A percentile compares a stretch with the other conserved stretches of the same genome.
Evolutionary conservation across 2,888 invertebrate species (phyloP).

Genomic region (Hirtodrosophila alboralis): DNA sequence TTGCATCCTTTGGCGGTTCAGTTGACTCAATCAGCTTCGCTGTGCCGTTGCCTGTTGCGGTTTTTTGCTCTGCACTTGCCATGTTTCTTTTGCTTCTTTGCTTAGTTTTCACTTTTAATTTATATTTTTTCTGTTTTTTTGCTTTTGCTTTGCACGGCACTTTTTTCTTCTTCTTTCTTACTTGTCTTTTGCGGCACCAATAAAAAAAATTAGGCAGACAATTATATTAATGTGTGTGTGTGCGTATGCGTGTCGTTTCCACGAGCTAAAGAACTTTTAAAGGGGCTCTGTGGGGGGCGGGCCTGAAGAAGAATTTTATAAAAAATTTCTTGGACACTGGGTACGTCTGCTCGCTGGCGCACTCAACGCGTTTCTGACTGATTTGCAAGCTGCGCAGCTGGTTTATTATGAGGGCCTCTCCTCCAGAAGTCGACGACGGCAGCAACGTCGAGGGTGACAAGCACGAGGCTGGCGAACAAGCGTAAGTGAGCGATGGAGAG

Average conservation of each 20-base stretch:
- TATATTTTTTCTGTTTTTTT: conserved; percentile 53
- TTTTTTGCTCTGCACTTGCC: conserved; percentile 74
- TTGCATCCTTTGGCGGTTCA: conserved; percentile 77
- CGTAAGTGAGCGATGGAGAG: conserved; percentile 6
- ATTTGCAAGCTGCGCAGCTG: conserved; percentile 67
- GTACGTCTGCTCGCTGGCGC: conserved; percentile 69
- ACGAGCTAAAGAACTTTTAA: conserved; percentile 55
- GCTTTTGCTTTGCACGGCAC: conserved; percentile 66
- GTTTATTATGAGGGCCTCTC: conserved; percentile 73
- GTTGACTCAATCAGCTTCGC: conserved; percentile 15
- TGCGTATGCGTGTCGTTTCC: conserved; percentile 29
- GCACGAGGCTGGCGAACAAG: conserved; percentile 22
- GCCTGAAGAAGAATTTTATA: conserved; percentile 9
- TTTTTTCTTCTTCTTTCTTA: conserved; percentile 47
- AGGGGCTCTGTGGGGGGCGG: conserved; percentile 13
- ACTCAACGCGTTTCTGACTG: conserved; percentile 75
- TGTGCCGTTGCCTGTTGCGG: conserved; percentile 41
- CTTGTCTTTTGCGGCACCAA: conserved; percentile 47
- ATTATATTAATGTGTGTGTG: conserved; percentile 23
- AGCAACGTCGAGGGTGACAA: conserved; percentile 14
- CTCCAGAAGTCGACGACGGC: conserved; percentile 38
- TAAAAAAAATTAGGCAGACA: conserved; percentile 50
- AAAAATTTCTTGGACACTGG: conserved; percentile 36
- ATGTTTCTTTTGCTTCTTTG: conserved; percentile 60
- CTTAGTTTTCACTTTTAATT: conserved; percentile 42